Evolutionary conservation across 2,797 vertebrate species (phyloP).

Genomic region (Hapalemur alaotrensis): DNA sequence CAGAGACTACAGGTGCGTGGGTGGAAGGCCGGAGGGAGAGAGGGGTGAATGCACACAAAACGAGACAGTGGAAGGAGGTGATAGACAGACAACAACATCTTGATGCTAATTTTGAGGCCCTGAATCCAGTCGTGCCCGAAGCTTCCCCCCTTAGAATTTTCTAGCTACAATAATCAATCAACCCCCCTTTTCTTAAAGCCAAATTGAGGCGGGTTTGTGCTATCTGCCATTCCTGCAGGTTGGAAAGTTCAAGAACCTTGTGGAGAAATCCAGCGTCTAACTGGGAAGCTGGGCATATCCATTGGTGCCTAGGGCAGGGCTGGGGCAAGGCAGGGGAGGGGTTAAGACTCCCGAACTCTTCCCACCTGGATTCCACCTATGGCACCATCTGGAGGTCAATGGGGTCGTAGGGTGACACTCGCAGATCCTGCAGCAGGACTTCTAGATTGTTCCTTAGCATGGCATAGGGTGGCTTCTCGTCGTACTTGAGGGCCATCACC

Average conservation of each 20-base stretch:
- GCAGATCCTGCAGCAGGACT: slow-evolving; percentile 35
- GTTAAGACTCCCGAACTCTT: background rate
- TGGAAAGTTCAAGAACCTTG: background rate
- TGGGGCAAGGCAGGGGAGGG: fast-evolving
- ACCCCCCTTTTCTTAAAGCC: background rate
- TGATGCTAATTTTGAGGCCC: background rate
- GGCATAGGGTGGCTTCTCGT: slow-evolving; percentile 67
- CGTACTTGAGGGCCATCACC: slow-evolving; percentile 57
- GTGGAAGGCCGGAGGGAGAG: background rate
- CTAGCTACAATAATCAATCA: background rate
- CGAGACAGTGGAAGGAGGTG: background rate
- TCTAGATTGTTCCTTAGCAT: background rate
- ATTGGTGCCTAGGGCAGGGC: background rate
- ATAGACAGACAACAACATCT: background rate
- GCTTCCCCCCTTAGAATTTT: background rate
- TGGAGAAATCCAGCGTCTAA: background rate
- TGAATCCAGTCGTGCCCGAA: background rate
- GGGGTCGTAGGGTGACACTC: slow-evolving; percentile 33
- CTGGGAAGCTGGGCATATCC: background rate
- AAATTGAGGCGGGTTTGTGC: background rate
- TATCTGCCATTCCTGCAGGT: background rate
- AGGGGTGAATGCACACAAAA: no score
- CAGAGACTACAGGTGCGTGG: fast-evolving
- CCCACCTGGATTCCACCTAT: background rate
- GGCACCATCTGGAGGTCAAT: slow-evolving; percentile 44